These are phyloP conservation scores for Elgaria multicarinata DNA, from an alignment of 2,113 vertebrate genomes.

Conservation along the genomic window DNA sequence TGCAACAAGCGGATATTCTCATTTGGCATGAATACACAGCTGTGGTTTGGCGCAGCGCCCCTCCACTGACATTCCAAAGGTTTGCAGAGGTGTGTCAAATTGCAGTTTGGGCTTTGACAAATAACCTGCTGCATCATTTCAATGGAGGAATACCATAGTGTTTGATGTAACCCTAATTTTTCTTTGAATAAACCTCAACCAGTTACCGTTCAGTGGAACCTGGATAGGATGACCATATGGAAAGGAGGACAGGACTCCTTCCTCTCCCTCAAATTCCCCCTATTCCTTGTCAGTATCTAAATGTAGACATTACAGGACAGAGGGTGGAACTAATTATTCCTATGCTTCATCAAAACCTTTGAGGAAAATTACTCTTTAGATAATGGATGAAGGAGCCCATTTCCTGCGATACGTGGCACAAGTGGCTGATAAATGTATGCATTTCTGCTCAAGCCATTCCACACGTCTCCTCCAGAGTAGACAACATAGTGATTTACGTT, in stretches of 20 bases:
- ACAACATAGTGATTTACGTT: slow-evolving; percentile 40
- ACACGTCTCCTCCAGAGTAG: slow-evolving; percentile 10
- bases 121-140: not conserved
- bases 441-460: not conserved
- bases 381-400: slow-evolving; percentile 4
- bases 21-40: not conserved
- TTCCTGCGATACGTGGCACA: slow-evolving; percentile 36
- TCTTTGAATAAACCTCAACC: not conserved
- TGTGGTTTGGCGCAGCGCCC: not conserved
- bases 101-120: not conserved
- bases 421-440: slow-evolving; percentile 25
- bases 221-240: not conserved
- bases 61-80: not conserved
- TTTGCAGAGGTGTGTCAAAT: not conserved
- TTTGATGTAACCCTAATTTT: not conserved
- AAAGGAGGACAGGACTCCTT: no score
- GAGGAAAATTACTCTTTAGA: slow-evolving; percentile 13
- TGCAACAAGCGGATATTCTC: not conserved
- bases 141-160: not conserved
- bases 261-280: not conserved
- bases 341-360: not conserved
- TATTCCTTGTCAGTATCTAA: not conserved
- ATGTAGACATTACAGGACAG: not conserved
- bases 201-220: not conserved
- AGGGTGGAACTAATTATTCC: not conserved